These are phyloP conservation scores for Panzeria rudis DNA, from an alignment of 2,888 invertebrate genomes.

Conservation along the genomic window DNA sequence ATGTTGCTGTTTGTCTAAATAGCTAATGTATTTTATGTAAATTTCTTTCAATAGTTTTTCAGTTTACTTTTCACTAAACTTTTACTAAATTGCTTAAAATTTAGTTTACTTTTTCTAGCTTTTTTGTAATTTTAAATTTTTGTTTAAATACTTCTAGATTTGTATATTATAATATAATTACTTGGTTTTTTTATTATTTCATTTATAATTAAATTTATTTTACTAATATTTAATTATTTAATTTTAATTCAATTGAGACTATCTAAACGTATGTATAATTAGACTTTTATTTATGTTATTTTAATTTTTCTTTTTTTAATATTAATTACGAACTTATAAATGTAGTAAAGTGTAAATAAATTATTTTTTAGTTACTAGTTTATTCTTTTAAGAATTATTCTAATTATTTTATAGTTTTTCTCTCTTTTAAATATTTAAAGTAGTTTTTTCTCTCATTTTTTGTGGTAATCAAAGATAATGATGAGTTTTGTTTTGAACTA, in stretches of 20 bases:
- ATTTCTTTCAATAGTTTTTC: constrained; percentile 71
- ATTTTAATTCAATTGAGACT: constrained; percentile 68
- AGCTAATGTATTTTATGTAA: constrained; percentile 72
- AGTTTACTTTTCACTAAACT: constrained; percentile 64
- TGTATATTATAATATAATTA: constrained; percentile 66
- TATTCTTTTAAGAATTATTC: constrained; percentile 59
- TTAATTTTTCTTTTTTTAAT: constrained; percentile 45
- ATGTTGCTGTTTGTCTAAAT: constrained; percentile 58
- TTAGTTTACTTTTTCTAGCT: constrained; percentile 54
- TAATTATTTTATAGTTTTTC: constrained; percentile 52
- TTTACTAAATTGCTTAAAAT: constrained; percentile 71
- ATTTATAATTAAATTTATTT: constrained; percentile 42
- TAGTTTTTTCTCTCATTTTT: constrained; percentile 55
- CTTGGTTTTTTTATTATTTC: constrained; percentile 52
- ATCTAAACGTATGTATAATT: constrained; percentile 64
- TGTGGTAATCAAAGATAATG: constrained; percentile 44
- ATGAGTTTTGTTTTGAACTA: constrained; percentile 76
- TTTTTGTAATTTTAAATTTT: constrained; percentile 14
- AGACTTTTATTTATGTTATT: constrained; percentile 50
- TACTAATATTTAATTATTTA: constrained; percentile 23
- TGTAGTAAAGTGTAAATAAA: constrained; percentile 71
- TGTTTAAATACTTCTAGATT: constrained; percentile 65
- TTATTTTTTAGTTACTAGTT: constrained; percentile 27
- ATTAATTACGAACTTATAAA: constrained; percentile 66
- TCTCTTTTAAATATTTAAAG: constrained; percentile 46